Evolutionary conservation across 2,113 vertebrate species (phyloP), one percentile per base, ranked within the genome.

Genomic region (Chaenogobius annularis): DNA sequence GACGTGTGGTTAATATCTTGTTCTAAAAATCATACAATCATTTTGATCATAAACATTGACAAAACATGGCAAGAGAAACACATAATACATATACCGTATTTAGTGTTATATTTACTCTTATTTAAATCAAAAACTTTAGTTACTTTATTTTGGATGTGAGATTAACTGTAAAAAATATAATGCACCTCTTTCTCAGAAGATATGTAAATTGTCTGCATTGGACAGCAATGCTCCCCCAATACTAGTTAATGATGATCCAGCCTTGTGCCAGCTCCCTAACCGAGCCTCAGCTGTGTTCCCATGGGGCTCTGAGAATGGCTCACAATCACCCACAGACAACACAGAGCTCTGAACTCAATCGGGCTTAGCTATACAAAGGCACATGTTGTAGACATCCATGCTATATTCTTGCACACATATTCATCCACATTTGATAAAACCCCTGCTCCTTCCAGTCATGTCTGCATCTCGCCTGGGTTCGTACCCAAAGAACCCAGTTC

Each of bases 271-370:
- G 77, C 76, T 47, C 69, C 54, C 66, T 88, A 86, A 91, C 90
- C 87, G 81, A 78, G 83, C 79, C 86, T 86, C 88, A 87, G 88
- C 87, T 88, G 88, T 58, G 89, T 90, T 91, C 88, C 85, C 89
- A 89, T 88, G 89, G 86, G 85, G 83, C 77, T 81, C 66, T 76
- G 76, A 82, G 87, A 89, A 69, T 81, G 84, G 77, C 73, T 37
- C 50, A 80, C 52, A 69, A 55, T 68, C 69, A 69, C 71, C 54
- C 68, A 66, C 70, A 50, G 78, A 26, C 69, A 77, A 50, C 74
- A 72, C 80, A 52, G 74, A 75, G 74, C 74, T 80, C 83, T 88
- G 86, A 78, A 83, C 69, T 85, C 67, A 82, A 78, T 83, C 72
- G 69, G 82, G 78, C 80, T 31, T 31, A 31, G 26, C 84, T 80